Conservation (phyloP, 2,888 invertebrate species). For the Pteria penguin region DNA sequence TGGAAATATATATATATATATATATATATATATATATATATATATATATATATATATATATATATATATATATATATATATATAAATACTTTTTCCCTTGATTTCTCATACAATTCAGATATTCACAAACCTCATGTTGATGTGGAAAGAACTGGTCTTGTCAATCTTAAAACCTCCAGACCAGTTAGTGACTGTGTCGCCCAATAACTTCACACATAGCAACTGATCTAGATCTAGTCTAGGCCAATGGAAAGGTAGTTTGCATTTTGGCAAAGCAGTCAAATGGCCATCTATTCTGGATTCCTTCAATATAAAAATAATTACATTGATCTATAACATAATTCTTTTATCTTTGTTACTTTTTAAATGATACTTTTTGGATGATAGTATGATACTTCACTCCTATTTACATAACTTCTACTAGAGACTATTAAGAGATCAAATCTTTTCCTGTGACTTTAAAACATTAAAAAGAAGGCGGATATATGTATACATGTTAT, state of each 20-base stretch:
- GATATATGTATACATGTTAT: no score
- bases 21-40: no score
- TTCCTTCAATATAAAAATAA: conserved; percentile 18
- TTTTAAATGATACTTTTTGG: not conserved
- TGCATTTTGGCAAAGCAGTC: conserved; percentile 91
- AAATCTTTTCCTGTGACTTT: no score
- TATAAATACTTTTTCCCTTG: no score
- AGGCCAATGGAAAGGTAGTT: conserved; percentile 98
- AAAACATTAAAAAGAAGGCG: no score
- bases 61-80: no score
- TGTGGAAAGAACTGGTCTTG: conserved; percentile 90
- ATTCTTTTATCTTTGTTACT: conserved; percentile 1
- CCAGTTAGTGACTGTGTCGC: conserved; percentile 84
- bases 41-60: no score
- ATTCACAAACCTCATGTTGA: conserved; percentile 91
- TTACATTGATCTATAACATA: not conserved
- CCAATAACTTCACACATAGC: conserved; percentile 90
- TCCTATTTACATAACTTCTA: no score
- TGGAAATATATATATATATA: no score
- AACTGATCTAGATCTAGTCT: conserved; percentile 92
- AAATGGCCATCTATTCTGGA: conserved; percentile 82
- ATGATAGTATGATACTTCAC: no score
- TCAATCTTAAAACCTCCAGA: conserved; percentile 95
- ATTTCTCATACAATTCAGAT: no score
- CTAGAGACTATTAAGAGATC: no score